Base-by-base conservation (phyloP, 2,888 invertebrate species). In the Therioaphis trifolii region DNA sequence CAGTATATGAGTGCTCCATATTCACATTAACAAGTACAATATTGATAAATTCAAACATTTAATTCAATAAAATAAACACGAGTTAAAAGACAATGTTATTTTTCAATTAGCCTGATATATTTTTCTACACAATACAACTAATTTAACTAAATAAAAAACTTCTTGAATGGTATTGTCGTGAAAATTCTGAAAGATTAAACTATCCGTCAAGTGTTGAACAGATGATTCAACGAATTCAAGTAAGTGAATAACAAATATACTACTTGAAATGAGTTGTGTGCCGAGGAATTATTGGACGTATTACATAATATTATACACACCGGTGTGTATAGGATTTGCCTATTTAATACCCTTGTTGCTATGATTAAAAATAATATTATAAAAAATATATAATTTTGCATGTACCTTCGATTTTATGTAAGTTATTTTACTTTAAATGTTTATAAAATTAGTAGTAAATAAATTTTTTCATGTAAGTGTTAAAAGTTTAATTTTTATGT, bases 81-180 rank as follows among this genome's bases (percentile, higher is more conserved):
- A 40, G 14, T 21, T 27, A 24, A n/a, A n/a, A n/a, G 4, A 1
- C 58, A 46, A 49, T 27, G n/a, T n/a, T 80, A 35, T 3, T 40
- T 66, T 69, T 58, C 7, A 14, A 24, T 82, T 90, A 96, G 91
- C 95, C 95, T 91, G 94, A 97, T 90, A 98, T 99, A 88, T 99
- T 96, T 90, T 99, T 99, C 91, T 99, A 98, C 91, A 98, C 99
- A 61, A 96, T 97, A 88, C 95, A 93, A 88, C 92, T 93, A 72
- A 97, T 99, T 87, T 92, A 96, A 90, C 96, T 98, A 86, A 96
- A 97, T 89, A 96, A 97, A 90, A 99, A 99, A 89, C 92, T 99
- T 72, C 92, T 98, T 89, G 98, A 99, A 52, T 98, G 99, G 98
- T 99, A 98, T 90, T 98, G 98, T 89, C 93, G 94, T 87, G 98